phyloP scores from a whole-genome alignment of 2,113 vertebrate genomes.

The Oreocharis arfaki region DNA sequence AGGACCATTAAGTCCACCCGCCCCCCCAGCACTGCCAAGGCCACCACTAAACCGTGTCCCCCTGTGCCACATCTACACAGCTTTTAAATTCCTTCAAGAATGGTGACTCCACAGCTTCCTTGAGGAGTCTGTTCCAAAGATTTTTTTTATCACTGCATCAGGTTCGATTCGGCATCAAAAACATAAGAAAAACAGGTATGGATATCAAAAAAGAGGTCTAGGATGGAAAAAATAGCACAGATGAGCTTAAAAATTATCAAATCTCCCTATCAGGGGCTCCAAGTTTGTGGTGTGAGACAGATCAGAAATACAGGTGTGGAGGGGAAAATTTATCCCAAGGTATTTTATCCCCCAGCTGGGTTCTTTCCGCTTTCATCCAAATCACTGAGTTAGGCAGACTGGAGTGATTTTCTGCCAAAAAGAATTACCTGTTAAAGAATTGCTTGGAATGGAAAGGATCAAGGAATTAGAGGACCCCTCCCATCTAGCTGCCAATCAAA shows the following conservation, averaged over 20 bases:
- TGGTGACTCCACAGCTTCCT: not conserved
- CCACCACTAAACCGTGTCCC: accelerated
- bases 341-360: not conserved
- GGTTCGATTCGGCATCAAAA: not conserved
- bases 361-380: not conserved
- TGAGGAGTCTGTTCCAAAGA: not conserved
- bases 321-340: not conserved
- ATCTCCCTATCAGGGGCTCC: not conserved
- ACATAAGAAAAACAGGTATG: not conserved
- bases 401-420: not conserved
- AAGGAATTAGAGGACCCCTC: not conserved
- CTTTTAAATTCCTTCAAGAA: not conserved
- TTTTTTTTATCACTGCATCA: not conserved
- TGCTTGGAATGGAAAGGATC: not conserved
- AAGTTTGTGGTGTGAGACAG: not conserved
- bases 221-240: not conserved
- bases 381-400: not conserved
- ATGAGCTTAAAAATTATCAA: not conserved
- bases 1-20: not conserved
- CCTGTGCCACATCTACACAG: accelerated
- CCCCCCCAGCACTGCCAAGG: not conserved
- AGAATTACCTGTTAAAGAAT: not conserved
- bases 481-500: not conserved
- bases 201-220: not conserved
- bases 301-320: not conserved